phyloP scores from a whole-genome alignment of 2,888 invertebrate species.

The Cyrtodaria siliqua region DNA sequence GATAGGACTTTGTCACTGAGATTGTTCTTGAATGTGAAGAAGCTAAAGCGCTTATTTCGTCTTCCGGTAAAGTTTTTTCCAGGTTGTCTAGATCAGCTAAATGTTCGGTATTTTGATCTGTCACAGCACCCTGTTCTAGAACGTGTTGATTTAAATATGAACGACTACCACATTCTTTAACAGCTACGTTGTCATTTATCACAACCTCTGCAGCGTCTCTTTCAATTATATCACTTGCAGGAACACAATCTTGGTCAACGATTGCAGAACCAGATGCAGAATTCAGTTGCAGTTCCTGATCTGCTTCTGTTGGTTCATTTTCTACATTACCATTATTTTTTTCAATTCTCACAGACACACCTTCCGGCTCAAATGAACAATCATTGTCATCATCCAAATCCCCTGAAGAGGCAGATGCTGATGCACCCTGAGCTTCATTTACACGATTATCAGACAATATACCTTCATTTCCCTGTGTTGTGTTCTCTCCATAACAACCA shows the following conservation, averaged over 20 bases:
- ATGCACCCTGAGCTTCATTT: constrained; percentile 11
- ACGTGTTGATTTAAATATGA: too few relatives aligned
- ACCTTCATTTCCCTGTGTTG: background rate
- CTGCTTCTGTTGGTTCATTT: constrained; percentile 50
- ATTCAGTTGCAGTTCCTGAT: constrained; percentile 29
- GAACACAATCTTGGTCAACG: too few relatives aligned
- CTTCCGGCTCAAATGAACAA: constrained; percentile 24
- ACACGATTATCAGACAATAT: constrained; percentile 14
- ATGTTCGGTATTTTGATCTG: background rate
- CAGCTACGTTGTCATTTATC: background rate
- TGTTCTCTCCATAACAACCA: constrained; percentile 11
- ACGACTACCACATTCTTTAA: background rate
- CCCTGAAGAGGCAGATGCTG: background rate
- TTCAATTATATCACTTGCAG: background rate
- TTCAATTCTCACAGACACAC: constrained; percentile 34
- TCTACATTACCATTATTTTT: constrained; percentile 17
- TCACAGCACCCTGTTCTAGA: background rate
- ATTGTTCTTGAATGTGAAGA: constrained; percentile 22
- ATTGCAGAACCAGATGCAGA: too few relatives aligned
- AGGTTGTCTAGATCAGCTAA: background rate
- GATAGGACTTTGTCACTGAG: constrained; percentile 61
- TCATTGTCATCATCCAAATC: constrained; percentile 8
- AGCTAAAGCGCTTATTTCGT: constrained; percentile 41
- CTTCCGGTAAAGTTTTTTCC: constrained; percentile 30
- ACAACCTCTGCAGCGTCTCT: background rate